These are phyloP conservation scores for Dinocampus coccinellae DNA, from an alignment of 2,888 invertebrate species.

Conservation along the genomic window DNA sequence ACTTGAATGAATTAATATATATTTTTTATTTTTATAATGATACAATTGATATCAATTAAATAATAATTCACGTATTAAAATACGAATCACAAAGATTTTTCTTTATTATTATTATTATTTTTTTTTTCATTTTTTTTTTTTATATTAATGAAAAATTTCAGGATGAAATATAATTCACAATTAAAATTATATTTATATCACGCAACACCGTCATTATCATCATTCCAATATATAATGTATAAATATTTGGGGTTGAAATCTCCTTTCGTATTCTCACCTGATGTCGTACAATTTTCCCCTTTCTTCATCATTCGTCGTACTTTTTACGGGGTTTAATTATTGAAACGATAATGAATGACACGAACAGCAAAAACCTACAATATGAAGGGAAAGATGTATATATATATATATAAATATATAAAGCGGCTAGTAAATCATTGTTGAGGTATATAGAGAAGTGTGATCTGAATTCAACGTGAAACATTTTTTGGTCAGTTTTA, in stretches of 20 bases:
- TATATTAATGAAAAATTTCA: not conserved
- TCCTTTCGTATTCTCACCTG: not conserved
- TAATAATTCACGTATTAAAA: too few species aligned
- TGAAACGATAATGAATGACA: constrained; percentile 7
- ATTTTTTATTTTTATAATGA: too few species aligned
- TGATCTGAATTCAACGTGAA: constrained; percentile 45
- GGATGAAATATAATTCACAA: not conserved
- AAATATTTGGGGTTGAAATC: not conserved
- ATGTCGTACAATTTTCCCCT: not conserved
- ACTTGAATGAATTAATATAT: too few species aligned
- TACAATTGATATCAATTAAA: too few species aligned
- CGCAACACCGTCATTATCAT: not conserved
- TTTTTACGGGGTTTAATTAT: not conserved
- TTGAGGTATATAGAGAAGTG: constrained; percentile 38
- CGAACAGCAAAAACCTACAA: not conserved
- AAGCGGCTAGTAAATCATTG: constrained; percentile 29
- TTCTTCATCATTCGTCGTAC: not conserved
- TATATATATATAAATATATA: not conserved
- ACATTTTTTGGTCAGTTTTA: constrained; percentile 52
- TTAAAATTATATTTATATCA: constrained; percentile 9
- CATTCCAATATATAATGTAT: not conserved
- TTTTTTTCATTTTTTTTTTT: not conserved
- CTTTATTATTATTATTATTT: too few species aligned
- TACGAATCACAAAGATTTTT: too few species aligned
- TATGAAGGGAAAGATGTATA: not conserved